These are phyloP conservation scores for Mallateleia sp. DNA, from an alignment of 2,888 invertebrate species.

Conservation along the genomic window DNA sequence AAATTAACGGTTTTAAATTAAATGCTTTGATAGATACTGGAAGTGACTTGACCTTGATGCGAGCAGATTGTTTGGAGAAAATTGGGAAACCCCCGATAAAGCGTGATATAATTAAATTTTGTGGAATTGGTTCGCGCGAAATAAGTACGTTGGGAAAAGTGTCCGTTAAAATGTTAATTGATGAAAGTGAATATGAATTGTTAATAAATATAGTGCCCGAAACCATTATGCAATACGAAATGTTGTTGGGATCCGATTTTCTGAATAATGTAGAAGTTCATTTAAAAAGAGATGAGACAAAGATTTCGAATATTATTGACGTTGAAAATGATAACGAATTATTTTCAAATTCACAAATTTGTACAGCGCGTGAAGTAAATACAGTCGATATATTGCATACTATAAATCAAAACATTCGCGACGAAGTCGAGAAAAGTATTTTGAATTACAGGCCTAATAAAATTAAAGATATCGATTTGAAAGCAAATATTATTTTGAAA, in stretches of 20 bases:
- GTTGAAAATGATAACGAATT: not conserved
- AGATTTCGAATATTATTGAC: not conserved
- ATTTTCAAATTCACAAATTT: not conserved
- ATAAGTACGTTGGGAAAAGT: not conserved
- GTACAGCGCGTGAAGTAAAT: not conserved
- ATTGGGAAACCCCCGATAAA: not conserved
- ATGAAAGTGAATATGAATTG: not conserved
- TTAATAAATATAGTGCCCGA: not conserved
- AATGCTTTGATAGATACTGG: not conserved
- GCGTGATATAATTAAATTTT: not conserved
- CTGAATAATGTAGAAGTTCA: not conserved
- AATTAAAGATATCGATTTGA: not conserved
- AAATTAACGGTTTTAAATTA: not conserved
- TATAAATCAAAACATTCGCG: not conserved
- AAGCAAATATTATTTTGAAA: slow-evolving; percentile 11
- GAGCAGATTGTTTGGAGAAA: not conserved
- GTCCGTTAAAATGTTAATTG: not conserved
- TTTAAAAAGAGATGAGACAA: not conserved
- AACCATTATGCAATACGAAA: not conserved
- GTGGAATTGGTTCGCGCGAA: not conserved
- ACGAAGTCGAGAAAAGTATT: not conserved
- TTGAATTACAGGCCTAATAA: not conserved
- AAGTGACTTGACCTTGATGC: not conserved
- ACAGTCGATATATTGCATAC: not conserved
- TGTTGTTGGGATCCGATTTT: not conserved